Evolutionary conservation across 2,888 invertebrate genomes (phyloP), one percentile per base, ranked within the genome.

Genomic region (Piscicola geometra): DNA sequence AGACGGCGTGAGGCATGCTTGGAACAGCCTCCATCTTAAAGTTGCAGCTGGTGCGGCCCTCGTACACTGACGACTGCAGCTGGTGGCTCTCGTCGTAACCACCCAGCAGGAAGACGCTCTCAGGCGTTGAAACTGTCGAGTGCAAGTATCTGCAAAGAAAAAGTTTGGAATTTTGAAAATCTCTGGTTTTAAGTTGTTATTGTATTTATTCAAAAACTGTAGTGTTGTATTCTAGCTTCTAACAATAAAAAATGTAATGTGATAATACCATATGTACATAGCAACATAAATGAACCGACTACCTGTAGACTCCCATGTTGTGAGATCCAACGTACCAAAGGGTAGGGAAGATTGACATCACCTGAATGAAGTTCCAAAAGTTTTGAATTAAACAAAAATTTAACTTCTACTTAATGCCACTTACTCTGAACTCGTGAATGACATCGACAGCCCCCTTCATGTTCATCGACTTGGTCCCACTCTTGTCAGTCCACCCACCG

Each of bases 331-430:
- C 79, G 71, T 80, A 79, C 80, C 79, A 80, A 41, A 80, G 72
- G 0, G 80, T 80, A 1, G 80, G 80, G 70, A 80, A 80, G 68
- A 79, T 79, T n/a, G 77, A 77, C 79, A 79, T 79, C 50, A 78
- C 78, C 66, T 70, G 52, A 9, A 41, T 41, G 15, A 41, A 41
- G 9, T 9, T 41, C 15, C 41, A 41, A 41, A 41, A 41, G 15
- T 9, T 15, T 41, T 15, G 41, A 41, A 15, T 9, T 9, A 41
- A 41, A 41, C 9, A 41, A 41, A 41, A 41, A n/a, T n/a, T n/a
- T n/a, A n/a, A n/a, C n/a, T n/a, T n/a, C n/a, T n/a, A n/a, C n/a
- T n/a, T n/a, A n/a, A n/a, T n/a, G n/a, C n/a, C n/a, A n/a, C n/a
- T n/a, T 25, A 73, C 76, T 71, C 77, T 78, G 77, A 80, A 80